Evolutionary conservation across 2,888 invertebrate genomes (phyloP).

Genomic region (Drosophila nigricruria): DNA sequence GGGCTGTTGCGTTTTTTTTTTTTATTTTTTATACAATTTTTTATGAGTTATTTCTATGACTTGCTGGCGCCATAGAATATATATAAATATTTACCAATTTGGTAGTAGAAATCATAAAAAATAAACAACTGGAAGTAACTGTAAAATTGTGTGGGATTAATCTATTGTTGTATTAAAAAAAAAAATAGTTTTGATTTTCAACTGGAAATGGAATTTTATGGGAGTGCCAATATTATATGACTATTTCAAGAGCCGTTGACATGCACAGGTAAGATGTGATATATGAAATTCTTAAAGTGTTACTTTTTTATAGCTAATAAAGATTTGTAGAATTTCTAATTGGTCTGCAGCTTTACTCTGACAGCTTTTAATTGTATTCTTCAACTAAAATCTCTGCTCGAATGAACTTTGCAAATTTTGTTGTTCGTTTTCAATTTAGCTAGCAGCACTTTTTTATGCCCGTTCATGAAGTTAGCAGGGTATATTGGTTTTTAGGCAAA

Average conservation of each 20-base stretch:
- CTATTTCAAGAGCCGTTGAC: neutral
- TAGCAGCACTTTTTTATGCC: constrained; percentile 30
- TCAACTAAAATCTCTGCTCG: constrained; percentile 43
- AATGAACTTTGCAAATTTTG: constrained; percentile 50
- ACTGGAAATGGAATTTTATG: constrained; percentile 6
- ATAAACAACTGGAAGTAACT: constrained; percentile 13
- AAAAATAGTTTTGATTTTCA: neutral
- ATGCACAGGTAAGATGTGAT: neutral
- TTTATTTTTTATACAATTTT: neutral
- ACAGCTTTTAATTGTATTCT: constrained; percentile 50
- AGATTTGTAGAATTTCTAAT: neutral
- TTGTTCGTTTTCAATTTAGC: constrained; percentile 27
- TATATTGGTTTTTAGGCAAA: neutral
- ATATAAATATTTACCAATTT: constrained; percentile 9
- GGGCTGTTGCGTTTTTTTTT: constrained; percentile 46
- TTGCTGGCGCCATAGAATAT: constrained; percentile 50
- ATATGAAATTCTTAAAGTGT: neutral
- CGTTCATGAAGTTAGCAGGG: neutral
- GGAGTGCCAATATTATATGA: constrained; percentile 4
- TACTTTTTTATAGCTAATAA: neutral
- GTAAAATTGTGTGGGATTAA: constrained; percentile 19
- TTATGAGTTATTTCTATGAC: constrained; percentile 54
- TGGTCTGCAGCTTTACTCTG: neutral
- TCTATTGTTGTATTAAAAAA: constrained; percentile 7
- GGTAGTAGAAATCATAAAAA: constrained; percentile 7